These are phyloP conservation scores for Agrotis segetum DNA, from an alignment of 2,888 invertebrate genomes.

Conservation along the genomic window DNA sequence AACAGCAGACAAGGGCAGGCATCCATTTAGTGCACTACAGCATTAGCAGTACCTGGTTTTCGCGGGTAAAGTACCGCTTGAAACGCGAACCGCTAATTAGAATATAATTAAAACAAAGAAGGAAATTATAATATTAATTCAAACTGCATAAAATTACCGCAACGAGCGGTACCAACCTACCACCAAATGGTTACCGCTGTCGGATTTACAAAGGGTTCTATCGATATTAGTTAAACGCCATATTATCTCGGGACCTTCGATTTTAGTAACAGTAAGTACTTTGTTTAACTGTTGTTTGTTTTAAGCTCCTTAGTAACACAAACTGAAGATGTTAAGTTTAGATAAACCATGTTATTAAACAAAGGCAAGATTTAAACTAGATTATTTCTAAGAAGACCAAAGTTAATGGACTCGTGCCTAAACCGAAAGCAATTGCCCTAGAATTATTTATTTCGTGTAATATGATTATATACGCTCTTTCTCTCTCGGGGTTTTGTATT, in stretches of 20 bases:
- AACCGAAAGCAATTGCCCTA: neutral
- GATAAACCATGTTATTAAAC: neutral
- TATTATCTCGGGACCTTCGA: neutral
- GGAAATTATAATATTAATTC: slow-evolving; percentile 33
- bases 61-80: slow-evolving; percentile 29
- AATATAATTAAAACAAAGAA: slow-evolving; percentile 46
- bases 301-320: neutral
- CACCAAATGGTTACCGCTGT: neutral
- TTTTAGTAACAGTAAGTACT: neutral
- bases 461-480: too few species aligned
- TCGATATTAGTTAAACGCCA: neutral
- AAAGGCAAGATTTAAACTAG: neutral
- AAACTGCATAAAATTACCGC: slow-evolving; percentile 24
- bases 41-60: neutral
- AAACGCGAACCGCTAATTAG: slow-evolving; percentile 55
- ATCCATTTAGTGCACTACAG: slow-evolving; percentile 36
- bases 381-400: neutral
- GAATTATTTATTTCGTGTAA: too few species aligned
- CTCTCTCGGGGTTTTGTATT: too few species aligned
- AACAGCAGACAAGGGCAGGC: slow-evolving; percentile 36
- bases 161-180: neutral
- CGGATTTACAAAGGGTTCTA: neutral
- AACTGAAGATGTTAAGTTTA: neutral
- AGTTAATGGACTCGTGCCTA: neutral
- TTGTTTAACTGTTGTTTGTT: neutral